These are phyloP conservation scores for Tiliqua scincoides DNA, from an alignment of 2,113 vertebrate species.

Conservation along the genomic window DNA sequence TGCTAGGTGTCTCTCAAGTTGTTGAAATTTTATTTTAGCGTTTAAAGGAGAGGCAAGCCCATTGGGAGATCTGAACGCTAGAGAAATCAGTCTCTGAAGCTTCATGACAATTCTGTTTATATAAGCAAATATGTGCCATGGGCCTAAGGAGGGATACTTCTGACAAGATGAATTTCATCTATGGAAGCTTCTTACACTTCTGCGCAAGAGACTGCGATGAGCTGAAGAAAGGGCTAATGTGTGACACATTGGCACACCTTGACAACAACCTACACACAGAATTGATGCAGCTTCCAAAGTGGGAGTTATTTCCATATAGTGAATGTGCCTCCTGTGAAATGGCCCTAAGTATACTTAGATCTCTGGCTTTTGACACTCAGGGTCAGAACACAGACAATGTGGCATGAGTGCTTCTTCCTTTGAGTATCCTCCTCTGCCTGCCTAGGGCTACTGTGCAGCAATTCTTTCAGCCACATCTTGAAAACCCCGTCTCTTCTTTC, in stretches of 20 bases:
- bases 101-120: neutral
- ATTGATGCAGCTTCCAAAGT: neutral
- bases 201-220: too few relatives aligned
- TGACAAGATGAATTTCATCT: neutral
- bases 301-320: neutral
- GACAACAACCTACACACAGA: neutral
- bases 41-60: neutral
- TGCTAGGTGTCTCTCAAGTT: too few relatives aligned
- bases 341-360: neutral
- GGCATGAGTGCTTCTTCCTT: neutral
- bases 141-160: neutral
- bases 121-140: neutral
- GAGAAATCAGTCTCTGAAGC: neutral
- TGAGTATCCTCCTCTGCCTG: neutral
- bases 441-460: neutral
- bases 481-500: conserved; percentile 14
- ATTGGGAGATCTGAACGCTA: neutral
- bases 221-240: too few relatives aligned
- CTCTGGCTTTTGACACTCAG: conserved; percentile 2
- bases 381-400: neutral
- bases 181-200: neutral
- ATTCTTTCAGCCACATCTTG: conserved; percentile 9
- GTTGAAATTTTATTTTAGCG: neutral
- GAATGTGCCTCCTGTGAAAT: neutral
- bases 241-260: too few relatives aligned